Conservation (phyloP, 2,113 vertebrate genomes). For the Phylloscopus whistleri region DNA sequence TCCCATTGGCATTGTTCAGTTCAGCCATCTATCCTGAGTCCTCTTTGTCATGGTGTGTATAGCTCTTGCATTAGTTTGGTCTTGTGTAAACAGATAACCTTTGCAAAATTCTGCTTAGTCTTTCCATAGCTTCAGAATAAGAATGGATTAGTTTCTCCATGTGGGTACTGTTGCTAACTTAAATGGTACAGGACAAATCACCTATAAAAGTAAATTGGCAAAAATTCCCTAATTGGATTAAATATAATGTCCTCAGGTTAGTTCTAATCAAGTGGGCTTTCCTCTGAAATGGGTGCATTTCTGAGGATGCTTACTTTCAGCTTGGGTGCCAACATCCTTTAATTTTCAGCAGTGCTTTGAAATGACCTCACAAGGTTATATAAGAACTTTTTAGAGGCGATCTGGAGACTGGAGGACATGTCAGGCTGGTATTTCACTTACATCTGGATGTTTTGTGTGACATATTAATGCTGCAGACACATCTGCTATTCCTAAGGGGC, state of each 20-base stretch:
- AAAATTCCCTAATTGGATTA: not conserved
- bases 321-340: not conserved
- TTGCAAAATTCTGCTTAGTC: not conserved
- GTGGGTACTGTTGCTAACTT: not conserved
- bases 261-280: not conserved
- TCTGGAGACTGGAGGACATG: not conserved
- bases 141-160: not conserved
- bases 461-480: not conserved
- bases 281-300: not conserved
- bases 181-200: not conserved
- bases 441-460: not conserved
- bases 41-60: rapidly evolving
- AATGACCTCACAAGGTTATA: not conserved
- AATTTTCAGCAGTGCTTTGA: not conserved
- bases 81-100: not conserved
- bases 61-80: not conserved
- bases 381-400: not conserved
- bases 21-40: not conserved
- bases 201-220: not conserved
- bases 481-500: not conserved
- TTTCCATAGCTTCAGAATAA: not conserved
- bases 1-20: not conserved
- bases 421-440: not conserved
- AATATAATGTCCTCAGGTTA: not conserved
- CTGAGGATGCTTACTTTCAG: not conserved